A percentile compares a stretch with the other conserved stretches of the same genome.
phyloP scores from a whole-genome alignment of 2,888 invertebrate genomes.

The Eupsilia transversa region DNA sequence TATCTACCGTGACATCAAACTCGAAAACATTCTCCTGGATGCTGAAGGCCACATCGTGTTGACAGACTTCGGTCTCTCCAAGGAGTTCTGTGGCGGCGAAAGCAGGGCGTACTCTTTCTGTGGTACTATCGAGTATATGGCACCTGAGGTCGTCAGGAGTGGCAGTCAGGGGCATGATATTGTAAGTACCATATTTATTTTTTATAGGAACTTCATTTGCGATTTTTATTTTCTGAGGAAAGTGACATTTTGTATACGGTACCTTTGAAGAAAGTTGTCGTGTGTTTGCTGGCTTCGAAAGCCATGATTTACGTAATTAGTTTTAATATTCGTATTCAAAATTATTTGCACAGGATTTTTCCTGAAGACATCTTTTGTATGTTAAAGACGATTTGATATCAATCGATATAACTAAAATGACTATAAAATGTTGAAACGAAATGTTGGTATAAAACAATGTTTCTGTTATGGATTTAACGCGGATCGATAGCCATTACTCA shows the following conservation, averaged over 20 bases:
- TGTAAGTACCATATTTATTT: slow-evolving; percentile 91
- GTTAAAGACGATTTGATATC: neutral
- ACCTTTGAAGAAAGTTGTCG: neutral
- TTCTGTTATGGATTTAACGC: neutral
- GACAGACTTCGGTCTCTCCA: slow-evolving; percentile 99
- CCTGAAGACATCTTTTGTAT: neutral
- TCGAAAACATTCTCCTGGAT: slow-evolving; percentile 99
- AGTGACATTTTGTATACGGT: neutral
- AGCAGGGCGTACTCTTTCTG: slow-evolving; percentile 98
- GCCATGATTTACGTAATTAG: slow-evolving; percentile 3
- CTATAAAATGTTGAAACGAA: neutral
- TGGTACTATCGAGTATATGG: slow-evolving; percentile 99
- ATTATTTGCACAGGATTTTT: slow-evolving; percentile 7
- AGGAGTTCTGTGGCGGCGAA: slow-evolving; percentile 95
- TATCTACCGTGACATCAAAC: slow-evolving; percentile 99
- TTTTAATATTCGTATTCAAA: neutral
- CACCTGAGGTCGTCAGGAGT: slow-evolving; percentile 95
- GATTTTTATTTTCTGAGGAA: neutral
- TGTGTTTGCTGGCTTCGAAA: slow-evolving; percentile 9
- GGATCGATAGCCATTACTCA: slow-evolving; percentile 5
- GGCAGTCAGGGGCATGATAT: slow-evolving; percentile 98
- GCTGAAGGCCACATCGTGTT: slow-evolving; percentile 98
- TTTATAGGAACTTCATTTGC: neutral
- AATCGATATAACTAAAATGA: neutral
- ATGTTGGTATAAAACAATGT: neutral